A percentile compares a stretch with the other conserved stretches of the same genome.
Conservation (phyloP, 2,113 vertebrate genomes). For the Crocuta crocuta region DNA sequence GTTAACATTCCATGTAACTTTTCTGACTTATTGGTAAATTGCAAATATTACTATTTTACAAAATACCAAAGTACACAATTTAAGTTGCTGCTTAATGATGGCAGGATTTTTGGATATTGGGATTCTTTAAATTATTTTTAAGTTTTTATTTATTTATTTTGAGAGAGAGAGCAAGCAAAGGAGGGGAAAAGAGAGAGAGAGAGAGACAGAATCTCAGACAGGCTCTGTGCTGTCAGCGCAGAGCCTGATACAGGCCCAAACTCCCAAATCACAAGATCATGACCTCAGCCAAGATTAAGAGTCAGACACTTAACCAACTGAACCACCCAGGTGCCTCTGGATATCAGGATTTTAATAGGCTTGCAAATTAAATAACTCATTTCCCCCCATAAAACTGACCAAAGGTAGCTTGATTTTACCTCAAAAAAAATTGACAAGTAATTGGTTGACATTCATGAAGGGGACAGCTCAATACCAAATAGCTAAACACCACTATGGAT, state of each 20-base stretch:
- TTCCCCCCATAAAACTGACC: conserved; percentile 8
- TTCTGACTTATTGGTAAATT: conserved; percentile 43
- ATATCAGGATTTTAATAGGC: conserved; percentile 43
- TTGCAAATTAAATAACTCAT: conserved; percentile 53
- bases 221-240: no score
- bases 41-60: conserved; percentile 30
- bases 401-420: conserved; percentile 36
- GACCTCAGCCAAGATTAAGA: no score
- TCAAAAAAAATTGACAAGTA: neutral
- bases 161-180: no score
- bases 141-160: no score
- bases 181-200: no score
- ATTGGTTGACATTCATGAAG: neutral
- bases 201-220: no score
- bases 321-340: neutral
- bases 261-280: no score
- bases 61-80: conserved; percentile 42
- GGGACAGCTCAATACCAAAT: neutral
- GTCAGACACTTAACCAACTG: no score
- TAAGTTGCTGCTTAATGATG: conserved; percentile 55
- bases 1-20: conserved; percentile 52
- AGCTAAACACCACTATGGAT: neutral
- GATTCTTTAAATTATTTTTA: neutral
- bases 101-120: conserved; percentile 49
- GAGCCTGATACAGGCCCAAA: no score